Base-by-base conservation (phyloP, 2,888 invertebrate species). In the Sphecodes monilicornis region DNA sequence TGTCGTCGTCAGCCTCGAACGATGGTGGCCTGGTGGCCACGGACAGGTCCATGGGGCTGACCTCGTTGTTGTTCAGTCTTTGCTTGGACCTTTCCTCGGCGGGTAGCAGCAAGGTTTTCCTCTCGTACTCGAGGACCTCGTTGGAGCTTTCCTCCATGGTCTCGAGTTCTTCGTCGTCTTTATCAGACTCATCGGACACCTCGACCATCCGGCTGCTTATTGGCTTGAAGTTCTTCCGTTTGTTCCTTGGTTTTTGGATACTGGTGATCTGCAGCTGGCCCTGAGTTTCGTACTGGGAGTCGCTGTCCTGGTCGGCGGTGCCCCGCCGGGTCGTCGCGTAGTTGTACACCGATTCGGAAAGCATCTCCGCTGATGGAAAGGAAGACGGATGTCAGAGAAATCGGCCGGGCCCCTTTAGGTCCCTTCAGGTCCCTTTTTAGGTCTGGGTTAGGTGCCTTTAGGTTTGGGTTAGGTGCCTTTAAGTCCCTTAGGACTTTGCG, bases 211-310 rank as follows among this genome's bases (percentile, higher is more conserved):
- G 91, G 95, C 94, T 94, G 89, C 92, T 95, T 89, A 95, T 94
- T 66, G 94, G 94, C 85, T 95, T 94, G 86, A 94, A 95, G 91
- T 96, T 96, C 89, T 96, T 96, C 76, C 96, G 93, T 90, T 96
- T 96, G 93, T 96, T 96, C 16, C 95, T 94, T 80, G 95, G 94
- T 82, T 94, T 94, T 89, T 93, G 93, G 84, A 92, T 91, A 79
- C 91, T 90, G 74, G 92, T 87, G 84, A 92, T 91, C 87, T 92
- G 93, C 87, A 92, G 89, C 88, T 93, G 93, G 80, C 92, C 89
- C 85, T 93, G 94, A n/a, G 89, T 84, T 84, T 93, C 94, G 88
- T 92, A 93, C 86, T 94, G 94, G 80, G 94, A 93, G 83, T 94
- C 94, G 91, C 93, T 93, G 91, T 94, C 94, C 91, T 94, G 94